Evolutionary conservation across 2,888 invertebrate species (phyloP).

Genomic region (Conomelus anceps): DNA sequence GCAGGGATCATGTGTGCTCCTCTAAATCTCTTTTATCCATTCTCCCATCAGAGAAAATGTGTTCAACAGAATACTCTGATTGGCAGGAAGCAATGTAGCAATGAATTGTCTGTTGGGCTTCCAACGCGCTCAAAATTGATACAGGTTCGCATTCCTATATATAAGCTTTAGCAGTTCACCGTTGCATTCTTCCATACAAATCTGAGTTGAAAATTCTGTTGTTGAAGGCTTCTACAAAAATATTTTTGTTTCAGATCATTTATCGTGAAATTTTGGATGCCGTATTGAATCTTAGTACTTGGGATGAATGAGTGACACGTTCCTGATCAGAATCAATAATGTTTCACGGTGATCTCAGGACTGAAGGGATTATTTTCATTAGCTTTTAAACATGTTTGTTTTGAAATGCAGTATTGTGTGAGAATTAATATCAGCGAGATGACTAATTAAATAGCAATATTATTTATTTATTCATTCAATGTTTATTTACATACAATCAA

Average conservation of each 20-base stretch:
- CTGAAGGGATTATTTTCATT: too few relatives aligned
- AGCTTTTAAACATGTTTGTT: too few relatives aligned
- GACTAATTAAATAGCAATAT: too few relatives aligned
- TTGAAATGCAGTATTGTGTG: too few relatives aligned
- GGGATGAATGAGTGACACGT: background rate
- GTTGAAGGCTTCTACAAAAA: background rate
- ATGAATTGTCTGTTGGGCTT: background rate
- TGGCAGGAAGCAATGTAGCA: background rate
- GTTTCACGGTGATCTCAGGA: background rate
- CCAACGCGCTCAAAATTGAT: background rate
- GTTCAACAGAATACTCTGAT: background rate
- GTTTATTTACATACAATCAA: too few relatives aligned
- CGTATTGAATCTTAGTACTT: background rate
- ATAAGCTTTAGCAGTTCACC: background rate
- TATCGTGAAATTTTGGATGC: background rate
- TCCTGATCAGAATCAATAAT: background rate
- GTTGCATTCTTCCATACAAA: background rate
- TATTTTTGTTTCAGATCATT: background rate
- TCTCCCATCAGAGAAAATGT: background rate
- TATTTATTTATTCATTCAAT: too few relatives aligned
- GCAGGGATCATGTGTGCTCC: background rate
- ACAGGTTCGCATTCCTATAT: background rate
- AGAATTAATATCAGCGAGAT: too few relatives aligned
- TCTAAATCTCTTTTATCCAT: background rate
- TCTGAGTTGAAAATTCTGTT: background rate